Conservation (phyloP, 2,797 vertebrate genomes). For the Catharus ustulatus region DNA sequence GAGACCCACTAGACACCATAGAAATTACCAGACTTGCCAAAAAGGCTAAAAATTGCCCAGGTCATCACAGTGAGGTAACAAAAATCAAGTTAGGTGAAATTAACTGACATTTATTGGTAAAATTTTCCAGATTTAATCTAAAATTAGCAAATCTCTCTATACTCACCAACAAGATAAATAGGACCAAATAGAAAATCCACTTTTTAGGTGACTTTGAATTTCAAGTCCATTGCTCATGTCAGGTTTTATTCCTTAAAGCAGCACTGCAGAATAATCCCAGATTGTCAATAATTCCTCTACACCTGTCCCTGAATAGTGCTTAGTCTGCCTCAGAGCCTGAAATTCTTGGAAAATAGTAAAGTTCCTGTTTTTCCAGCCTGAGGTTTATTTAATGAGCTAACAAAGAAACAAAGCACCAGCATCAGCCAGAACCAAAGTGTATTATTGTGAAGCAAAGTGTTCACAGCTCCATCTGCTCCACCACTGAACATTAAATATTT, state of each 20-base stretch:
- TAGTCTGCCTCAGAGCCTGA: neutral
- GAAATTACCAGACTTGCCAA: neutral
- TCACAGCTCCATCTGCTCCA: conserved; percentile 73
- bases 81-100: neutral
- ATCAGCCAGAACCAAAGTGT: conserved; percentile 54
- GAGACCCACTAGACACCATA: neutral
- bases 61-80: neutral
- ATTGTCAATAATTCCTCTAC: neutral
- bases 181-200: neutral
- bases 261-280: neutral
- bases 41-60: neutral
- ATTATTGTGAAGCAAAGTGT: conserved; percentile 35
- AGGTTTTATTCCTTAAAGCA: neutral
- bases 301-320: neutral
- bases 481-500: conserved; percentile 66
- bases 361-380: conserved; percentile 27
- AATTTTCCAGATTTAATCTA: neutral
- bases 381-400: conserved; percentile 61
- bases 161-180: neutral
- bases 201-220: neutral
- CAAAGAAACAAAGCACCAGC: conserved; percentile 47
- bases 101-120: neutral
- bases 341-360: neutral
- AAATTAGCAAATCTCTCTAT: neutral
- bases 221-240: neutral